Conservation (phyloP, 2,113 vertebrate genomes). For the Xenotilapia longispinis region DNA sequence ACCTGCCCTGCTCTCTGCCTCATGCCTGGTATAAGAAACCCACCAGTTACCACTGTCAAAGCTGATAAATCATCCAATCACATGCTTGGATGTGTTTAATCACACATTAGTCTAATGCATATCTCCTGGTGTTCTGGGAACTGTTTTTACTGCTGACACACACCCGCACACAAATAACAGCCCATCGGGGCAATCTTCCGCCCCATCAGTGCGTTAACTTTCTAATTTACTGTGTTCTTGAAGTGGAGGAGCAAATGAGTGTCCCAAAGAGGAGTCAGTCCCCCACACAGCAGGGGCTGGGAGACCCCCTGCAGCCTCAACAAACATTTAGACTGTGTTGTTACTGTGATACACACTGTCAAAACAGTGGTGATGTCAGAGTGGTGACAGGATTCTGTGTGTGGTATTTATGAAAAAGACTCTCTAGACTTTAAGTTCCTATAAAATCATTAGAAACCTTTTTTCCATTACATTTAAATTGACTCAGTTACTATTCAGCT, state of each 20-base stretch:
- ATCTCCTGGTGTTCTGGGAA: neutral
- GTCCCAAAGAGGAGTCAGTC: neutral
- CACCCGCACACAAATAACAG: slow-evolving; percentile 24
- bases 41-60: slow-evolving; percentile 29
- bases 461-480: neutral
- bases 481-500: neutral
- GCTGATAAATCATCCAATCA: slow-evolving; percentile 58
- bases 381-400: neutral
- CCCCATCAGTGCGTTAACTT: slow-evolving; percentile 54
- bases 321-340: neutral
- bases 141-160: slow-evolving; percentile 8
- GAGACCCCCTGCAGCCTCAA: neutral
- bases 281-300: neutral
- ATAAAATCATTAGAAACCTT: neutral
- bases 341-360: neutral
- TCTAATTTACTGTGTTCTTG: slow-evolving; percentile 41
- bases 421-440: neutral
- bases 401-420: neutral
- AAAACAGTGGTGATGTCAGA: neutral
- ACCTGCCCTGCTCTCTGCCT: neutral
- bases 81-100: slow-evolving; percentile 62
- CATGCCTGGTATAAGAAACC: slow-evolving; percentile 39
- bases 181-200: neutral
- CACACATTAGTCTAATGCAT: slow-evolving; percentile 54
- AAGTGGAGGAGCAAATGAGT: slow-evolving; percentile 13